Conservation (phyloP, 2,113 vertebrate species). For the Caretta caretta region DNA sequence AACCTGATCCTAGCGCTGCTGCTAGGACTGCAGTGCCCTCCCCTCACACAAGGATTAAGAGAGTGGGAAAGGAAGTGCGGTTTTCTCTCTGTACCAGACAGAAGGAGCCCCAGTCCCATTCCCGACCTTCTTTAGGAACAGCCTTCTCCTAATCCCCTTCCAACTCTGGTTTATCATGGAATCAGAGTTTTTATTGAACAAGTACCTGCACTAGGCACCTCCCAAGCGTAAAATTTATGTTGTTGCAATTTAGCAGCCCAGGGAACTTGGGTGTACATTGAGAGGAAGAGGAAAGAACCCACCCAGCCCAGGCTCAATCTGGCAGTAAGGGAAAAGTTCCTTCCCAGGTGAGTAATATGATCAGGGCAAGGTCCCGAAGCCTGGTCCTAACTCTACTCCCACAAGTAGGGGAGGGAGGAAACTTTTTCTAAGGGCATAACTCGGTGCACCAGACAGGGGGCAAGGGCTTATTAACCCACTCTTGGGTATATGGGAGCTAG, state of each 20-base stretch:
- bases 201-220: rapidly evolving
- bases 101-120: neutral
- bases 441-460: neutral
- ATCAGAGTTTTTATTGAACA: neutral
- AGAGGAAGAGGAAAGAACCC: neutral
- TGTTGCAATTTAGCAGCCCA: too few species aligned
- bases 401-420: neutral
- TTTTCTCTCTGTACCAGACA: neutral
- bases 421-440: neutral
- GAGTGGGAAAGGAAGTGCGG: neutral
- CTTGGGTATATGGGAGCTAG: neutral
- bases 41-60: neutral
- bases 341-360: neutral
- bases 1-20: neutral
- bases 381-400: neutral
- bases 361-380: neutral
- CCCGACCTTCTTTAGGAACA: neutral
- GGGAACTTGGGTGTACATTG: too few species aligned
- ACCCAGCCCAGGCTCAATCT: neutral
- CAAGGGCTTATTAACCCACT: neutral
- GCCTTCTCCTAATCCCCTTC: neutral
- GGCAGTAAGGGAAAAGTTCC: neutral
- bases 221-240: too few species aligned
- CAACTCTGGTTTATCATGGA: neutral
- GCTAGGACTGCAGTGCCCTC: too few species aligned